Percentiles rank a stretch among this genome's conserved stretches.
These are phyloP conservation scores for Poicephalus gulielmi DNA, from an alignment of 2,113 vertebrate genomes.

Conservation along the genomic window DNA sequence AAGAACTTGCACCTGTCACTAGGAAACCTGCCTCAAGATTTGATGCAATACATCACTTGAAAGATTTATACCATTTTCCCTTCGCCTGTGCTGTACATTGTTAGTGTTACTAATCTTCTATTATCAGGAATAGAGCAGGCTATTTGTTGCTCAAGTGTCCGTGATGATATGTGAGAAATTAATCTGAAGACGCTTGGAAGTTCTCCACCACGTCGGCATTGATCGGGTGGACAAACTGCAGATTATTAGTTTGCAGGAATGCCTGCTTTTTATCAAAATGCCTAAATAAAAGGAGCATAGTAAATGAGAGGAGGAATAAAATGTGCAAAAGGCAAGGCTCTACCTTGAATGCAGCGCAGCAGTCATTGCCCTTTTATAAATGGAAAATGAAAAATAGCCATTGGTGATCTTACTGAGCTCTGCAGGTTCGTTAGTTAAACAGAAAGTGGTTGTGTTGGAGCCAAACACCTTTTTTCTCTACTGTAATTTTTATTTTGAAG, in stretches of 20 bases:
- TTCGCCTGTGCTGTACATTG: constrained; percentile 35
- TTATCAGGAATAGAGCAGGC: constrained; percentile 54
- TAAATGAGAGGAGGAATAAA: background rate
- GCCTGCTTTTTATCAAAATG: constrained; percentile 13
- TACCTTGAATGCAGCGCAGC: background rate
- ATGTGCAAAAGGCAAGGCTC: background rate
- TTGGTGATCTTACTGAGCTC: background rate
- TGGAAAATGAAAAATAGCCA: background rate
- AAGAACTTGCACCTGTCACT: constrained; percentile 8
- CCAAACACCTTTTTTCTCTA: background rate
- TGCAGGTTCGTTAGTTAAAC: background rate
- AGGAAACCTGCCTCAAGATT: constrained; percentile 4
- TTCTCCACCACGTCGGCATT: constrained; percentile 12
- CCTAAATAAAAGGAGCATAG: constrained; percentile 26
- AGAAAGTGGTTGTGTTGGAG: background rate
- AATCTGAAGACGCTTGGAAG: constrained; percentile 45
- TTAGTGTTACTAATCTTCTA: constrained; percentile 61
- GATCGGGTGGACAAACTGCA: constrained; percentile 14
- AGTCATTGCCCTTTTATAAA: background rate
- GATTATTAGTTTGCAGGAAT: constrained; percentile 25
- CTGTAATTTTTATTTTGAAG: background rate
- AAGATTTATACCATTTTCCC: constrained; percentile 46
- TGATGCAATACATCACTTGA: constrained; percentile 4
- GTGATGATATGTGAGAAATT: constrained; percentile 64
- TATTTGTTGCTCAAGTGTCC: constrained; percentile 68